Conservation (phyloP, 2,888 invertebrate genomes). For the Aethes cnicana region DNA sequence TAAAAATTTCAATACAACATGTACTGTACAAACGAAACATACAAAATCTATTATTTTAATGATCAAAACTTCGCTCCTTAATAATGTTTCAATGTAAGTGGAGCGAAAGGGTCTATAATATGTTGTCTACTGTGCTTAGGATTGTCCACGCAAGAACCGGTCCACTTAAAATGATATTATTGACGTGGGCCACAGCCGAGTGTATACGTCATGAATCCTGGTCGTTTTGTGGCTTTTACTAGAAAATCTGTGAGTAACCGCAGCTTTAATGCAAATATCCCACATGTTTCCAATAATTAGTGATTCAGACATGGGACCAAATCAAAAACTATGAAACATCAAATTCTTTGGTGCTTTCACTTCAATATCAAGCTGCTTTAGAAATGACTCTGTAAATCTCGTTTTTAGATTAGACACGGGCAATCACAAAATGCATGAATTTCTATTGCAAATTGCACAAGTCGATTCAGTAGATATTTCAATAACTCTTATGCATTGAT, state of each 20-base stretch:
- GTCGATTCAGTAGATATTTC: neutral
- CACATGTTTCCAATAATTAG: conserved; percentile 2
- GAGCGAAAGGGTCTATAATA: conserved; percentile 46
- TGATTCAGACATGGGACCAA: conserved; percentile 17
- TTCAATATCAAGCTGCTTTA: conserved; percentile 25
- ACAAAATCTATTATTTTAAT: neutral
- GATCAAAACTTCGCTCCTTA: neutral
- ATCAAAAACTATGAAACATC: conserved; percentile 22
- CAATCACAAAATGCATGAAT: conserved; percentile 26
- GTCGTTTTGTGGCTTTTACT: conserved; percentile 44
- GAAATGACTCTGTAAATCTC: conserved; percentile 21
- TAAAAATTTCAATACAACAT: too few species aligned
- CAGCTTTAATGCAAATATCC: conserved; percentile 13
- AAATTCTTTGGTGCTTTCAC: conserved; percentile 33
- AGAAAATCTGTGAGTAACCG: conserved; percentile 42
- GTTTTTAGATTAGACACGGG: conserved; percentile 24
- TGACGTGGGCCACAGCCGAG: conserved; percentile 53
- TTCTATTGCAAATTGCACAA: conserved; percentile 25
- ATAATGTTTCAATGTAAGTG: conserved; percentile 31
- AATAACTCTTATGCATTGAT: neutral
- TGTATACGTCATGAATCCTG: conserved; percentile 26
- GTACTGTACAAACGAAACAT: too few species aligned
- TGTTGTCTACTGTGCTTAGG: conserved; percentile 56
- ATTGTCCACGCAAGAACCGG: conserved; percentile 63
- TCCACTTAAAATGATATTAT: conserved; percentile 72